Evolutionary conservation across 2,888 invertebrate genomes (phyloP).

Genomic region (Parnassius mnemosyne): DNA sequence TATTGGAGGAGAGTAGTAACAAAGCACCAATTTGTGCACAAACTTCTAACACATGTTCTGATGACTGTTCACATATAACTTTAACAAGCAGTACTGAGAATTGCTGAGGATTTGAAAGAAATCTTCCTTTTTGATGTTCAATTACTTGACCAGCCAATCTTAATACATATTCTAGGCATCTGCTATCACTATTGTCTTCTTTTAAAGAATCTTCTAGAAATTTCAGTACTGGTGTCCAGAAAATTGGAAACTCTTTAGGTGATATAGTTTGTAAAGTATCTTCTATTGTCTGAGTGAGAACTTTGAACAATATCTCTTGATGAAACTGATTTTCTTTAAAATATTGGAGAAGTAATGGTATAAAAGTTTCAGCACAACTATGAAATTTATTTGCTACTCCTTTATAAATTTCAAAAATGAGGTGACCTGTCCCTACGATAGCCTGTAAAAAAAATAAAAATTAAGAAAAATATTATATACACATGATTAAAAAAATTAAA

Average conservation of each 20-base stretch:
- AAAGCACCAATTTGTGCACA: slow-evolving; percentile 80
- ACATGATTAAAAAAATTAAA: not conserved
- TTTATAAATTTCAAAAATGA: slow-evolving; percentile 93
- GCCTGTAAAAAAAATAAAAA: slow-evolving; percentile 76
- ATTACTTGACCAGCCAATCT: slow-evolving; percentile 82
- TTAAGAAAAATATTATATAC: slow-evolving; percentile 4
- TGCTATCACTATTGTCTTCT: slow-evolving; percentile 54
- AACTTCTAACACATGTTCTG: slow-evolving; percentile 70
- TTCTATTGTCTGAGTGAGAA: slow-evolving; percentile 83
- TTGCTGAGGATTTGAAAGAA: slow-evolving; percentile 80
- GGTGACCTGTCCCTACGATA: slow-evolving; percentile 88
- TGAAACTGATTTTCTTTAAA: slow-evolving; percentile 75
- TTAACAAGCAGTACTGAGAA: slow-evolving; percentile 80
- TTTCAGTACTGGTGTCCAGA: slow-evolving; percentile 82
- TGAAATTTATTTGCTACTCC: slow-evolving; percentile 93
- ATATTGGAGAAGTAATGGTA: slow-evolving; percentile 84
- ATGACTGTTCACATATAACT: slow-evolving; percentile 68
- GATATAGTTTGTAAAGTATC: slow-evolving; percentile 83
- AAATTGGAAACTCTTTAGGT: slow-evolving; percentile 81
- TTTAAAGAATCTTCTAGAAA: slow-evolving; percentile 59
- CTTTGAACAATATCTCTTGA: slow-evolving; percentile 80
- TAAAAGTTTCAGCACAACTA: slow-evolving; percentile 86
- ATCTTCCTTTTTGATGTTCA: slow-evolving; percentile 83
- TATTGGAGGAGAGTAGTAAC: slow-evolving; percentile 80
- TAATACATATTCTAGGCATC: slow-evolving; percentile 71